Conservation (phyloP, 2,113 vertebrate species). For the Epinephelus lanceolatus region DNA sequence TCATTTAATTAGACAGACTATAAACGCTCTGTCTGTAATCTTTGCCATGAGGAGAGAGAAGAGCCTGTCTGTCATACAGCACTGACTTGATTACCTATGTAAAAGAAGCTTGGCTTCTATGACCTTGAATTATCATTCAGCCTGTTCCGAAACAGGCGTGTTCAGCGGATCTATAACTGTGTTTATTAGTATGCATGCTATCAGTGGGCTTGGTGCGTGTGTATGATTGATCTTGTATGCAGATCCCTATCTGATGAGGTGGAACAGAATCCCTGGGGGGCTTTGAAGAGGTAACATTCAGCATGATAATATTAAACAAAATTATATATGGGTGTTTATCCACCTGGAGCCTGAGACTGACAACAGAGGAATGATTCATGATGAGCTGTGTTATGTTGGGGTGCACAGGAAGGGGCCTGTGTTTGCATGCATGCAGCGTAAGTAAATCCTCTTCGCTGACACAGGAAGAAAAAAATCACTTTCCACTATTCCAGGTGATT, state of each 20-base stretch:
- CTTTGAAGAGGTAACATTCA: slow-evolving; percentile 39
- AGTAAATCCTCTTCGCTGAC: background rate
- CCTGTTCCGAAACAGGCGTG: slow-evolving; percentile 7
- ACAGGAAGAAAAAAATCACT: background rate
- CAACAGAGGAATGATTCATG: slow-evolving; percentile 30
- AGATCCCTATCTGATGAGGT: slow-evolving; percentile 59
- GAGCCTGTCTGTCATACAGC: background rate
- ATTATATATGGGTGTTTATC: slow-evolving; percentile 31
- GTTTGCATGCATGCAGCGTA: slow-evolving; percentile 2
- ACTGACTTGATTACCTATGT: slow-evolving; percentile 16
- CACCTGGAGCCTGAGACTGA: slow-evolving; percentile 32
- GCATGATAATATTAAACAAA: slow-evolving; percentile 38
- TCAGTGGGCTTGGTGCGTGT: slow-evolving; percentile 13
- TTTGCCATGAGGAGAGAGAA: background rate
- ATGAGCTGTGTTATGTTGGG: slow-evolving; percentile 2
- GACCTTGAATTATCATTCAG: slow-evolving; percentile 50
- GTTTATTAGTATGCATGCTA: slow-evolving; percentile 46
- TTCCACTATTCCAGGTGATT: background rate
- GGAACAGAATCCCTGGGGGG: slow-evolving; percentile 26
- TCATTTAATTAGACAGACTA: background rate
- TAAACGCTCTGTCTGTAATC: background rate
- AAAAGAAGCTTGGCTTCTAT: slow-evolving; percentile 7
- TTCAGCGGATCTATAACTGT: slow-evolving; percentile 32
- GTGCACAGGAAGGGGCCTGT: background rate
- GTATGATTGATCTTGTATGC: slow-evolving; percentile 57